Evolutionary conservation across 2,113 vertebrate genomes (phyloP).

Genomic region (Ia io): DNA sequence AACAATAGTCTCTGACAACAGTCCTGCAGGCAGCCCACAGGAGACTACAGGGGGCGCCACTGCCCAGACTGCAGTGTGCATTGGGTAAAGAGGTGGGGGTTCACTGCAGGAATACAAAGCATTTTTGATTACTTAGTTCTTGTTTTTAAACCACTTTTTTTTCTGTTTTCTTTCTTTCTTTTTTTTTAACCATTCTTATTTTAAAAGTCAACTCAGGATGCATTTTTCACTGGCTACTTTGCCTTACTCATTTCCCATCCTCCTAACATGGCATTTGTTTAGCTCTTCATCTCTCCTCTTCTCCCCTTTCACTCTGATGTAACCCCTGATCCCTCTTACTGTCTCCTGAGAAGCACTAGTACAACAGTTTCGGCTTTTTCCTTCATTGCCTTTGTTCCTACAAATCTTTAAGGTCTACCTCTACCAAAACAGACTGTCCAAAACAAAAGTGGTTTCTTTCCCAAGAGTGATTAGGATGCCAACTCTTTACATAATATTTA

Average conservation of each 20-base stretch:
- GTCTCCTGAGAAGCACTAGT: not conserved
- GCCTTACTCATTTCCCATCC: not conserved
- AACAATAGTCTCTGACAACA: not conserved
- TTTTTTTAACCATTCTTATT: not conserved
- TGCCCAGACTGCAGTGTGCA: not conserved
- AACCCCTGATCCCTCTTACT: not conserved
- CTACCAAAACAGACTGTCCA: not conserved
- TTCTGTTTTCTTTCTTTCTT: not conserved
- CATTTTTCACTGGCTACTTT: not conserved
- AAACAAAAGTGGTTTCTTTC: not conserved
- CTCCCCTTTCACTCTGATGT: not conserved
- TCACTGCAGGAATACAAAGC: not conserved
- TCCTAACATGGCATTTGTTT: rapidly evolving
- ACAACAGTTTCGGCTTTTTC: not conserved
- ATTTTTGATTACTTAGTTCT: not conserved
- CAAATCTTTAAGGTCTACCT: not conserved
- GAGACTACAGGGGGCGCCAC: not conserved
- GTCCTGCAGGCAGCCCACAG: not conserved
- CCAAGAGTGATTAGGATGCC: not conserved
- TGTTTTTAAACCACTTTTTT: not conserved
- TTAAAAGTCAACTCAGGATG: not conserved
- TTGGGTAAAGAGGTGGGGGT: too few species aligned
- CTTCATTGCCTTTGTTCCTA: not conserved
- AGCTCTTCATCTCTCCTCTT: not conserved
- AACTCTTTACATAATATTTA: not conserved